Percentiles rank a stretch among this genome's conserved stretches.
phyloP scores from a whole-genome alignment of 2,888 invertebrate species.

The Agrilus mali region DNA sequence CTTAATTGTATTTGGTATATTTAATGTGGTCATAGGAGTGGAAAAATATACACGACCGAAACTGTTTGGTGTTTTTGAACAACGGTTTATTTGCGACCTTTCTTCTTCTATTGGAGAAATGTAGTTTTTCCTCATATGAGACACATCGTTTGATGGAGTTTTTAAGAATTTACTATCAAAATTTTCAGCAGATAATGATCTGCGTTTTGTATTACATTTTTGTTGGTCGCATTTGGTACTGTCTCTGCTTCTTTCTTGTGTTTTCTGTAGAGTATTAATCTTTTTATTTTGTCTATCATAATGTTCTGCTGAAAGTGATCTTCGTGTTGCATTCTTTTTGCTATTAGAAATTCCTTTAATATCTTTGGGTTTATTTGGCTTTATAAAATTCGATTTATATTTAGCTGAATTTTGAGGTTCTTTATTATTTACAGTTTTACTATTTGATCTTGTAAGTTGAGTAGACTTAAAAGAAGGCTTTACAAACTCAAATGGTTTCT shows the following conservation, averaged over 20 bases:
- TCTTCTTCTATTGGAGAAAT: slow-evolving; percentile 16
- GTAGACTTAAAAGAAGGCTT: neutral
- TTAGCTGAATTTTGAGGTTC: slow-evolving; percentile 1
- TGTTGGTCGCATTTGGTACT: neutral
- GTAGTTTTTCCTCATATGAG: no score
- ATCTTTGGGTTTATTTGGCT: neutral
- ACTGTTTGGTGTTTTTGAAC: slow-evolving; percentile 28
- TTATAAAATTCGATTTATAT: neutral
- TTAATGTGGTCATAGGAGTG: slow-evolving; percentile 25
- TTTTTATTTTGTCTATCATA: slow-evolving; percentile 4
- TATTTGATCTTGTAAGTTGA: neutral
- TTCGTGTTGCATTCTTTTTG: slow-evolving; percentile 4
- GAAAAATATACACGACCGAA: slow-evolving; percentile 20
- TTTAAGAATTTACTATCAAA: no score
- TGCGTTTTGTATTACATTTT: no score
- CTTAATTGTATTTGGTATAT: slow-evolving; percentile 19
- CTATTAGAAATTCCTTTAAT: neutral
- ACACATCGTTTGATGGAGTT: no score
- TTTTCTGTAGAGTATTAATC: slow-evolving; percentile 9
- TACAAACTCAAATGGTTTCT: no score
- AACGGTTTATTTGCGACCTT: slow-evolving; percentile 27
- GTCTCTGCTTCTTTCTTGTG: slow-evolving; percentile 6
- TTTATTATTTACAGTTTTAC: neutral
- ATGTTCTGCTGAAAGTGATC: slow-evolving; percentile 16
- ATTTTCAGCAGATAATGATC: no score